Evolutionary conservation across 2,888 invertebrate species (phyloP).

Genomic region (Protophormia terraenovae): DNA sequence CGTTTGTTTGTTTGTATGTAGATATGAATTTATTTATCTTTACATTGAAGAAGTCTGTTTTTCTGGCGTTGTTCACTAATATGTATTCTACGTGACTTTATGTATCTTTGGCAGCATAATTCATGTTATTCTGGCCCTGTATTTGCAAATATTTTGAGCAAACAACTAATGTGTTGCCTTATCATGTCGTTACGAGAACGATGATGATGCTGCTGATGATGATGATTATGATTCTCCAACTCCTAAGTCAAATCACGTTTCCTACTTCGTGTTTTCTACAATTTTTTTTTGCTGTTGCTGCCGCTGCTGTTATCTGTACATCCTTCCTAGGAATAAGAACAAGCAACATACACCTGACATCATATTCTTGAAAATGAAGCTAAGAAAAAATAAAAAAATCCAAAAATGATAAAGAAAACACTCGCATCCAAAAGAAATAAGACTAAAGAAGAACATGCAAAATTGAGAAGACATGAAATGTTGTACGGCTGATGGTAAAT

Average conservation of each 20-base stretch:
- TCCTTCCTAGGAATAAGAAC: conserved; percentile 52
- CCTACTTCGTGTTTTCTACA: conserved; percentile 49
- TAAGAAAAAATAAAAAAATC: conserved; percentile 15
- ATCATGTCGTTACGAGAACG: conserved; percentile 53
- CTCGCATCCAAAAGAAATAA: background rate
- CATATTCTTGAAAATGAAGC: conserved; percentile 48
- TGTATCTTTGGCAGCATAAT: conserved; percentile 62
- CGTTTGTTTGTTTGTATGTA: background rate
- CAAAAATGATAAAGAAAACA: conserved; percentile 8
- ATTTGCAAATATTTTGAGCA: conserved; percentile 65
- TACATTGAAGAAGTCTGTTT: conserved; percentile 39
- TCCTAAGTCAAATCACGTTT: conserved; percentile 67
- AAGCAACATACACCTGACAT: conserved; percentile 56
- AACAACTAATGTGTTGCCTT: conserved; percentile 67
- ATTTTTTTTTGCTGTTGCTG: conserved; percentile 8
- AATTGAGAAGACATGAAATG: conserved; percentile 37
- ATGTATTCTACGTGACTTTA: conserved; percentile 67
- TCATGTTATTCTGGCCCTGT: conserved; percentile 55
- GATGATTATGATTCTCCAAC: conserved; percentile 38
- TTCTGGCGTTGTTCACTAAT: conserved; percentile 53
- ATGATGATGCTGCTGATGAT: conserved; percentile 16
- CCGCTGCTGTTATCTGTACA: conserved; percentile 50
- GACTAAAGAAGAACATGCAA: conserved; percentile 29
- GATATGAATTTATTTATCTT: background rate
- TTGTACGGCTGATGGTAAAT: background rate